Conservation (phyloP, 2,113 vertebrate genomes). For the Tinamus guttatus region DNA sequence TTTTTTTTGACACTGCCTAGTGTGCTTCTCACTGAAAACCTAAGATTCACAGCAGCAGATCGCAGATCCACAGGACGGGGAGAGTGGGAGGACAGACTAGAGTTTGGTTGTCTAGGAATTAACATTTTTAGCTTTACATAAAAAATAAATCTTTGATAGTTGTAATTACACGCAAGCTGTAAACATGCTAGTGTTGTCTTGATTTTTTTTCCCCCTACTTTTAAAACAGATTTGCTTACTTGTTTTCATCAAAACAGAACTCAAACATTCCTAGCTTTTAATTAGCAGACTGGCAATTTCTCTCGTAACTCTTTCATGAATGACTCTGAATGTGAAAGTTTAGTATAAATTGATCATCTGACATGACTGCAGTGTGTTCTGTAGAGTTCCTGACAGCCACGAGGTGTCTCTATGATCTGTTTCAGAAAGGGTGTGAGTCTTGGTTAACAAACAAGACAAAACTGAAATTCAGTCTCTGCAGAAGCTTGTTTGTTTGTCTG, state of each 20-base stretch:
- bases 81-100: not conserved
- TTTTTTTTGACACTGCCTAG: not conserved
- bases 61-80: not conserved
- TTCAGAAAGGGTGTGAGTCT: not conserved
- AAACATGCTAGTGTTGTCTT: not conserved
- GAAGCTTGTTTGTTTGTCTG: slow-evolving; percentile 15
- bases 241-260: slow-evolving; percentile 3
- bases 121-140: not conserved
- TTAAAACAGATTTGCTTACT: slow-evolving; percentile 17
- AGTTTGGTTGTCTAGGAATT: not conserved
- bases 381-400: slow-evolving; percentile 37
- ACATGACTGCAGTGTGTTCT: rapidly evolving
- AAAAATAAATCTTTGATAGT: not conserved
- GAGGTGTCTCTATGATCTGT: slow-evolving; percentile 40
- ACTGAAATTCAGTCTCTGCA: not conserved
- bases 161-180: not conserved
- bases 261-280: slow-evolving; percentile 13
- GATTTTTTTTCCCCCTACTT: not conserved
- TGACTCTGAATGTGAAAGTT: not conserved
- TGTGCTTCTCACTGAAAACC: not conserved
- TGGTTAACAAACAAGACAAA: slow-evolving; percentile 14
- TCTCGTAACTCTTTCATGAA: not conserved
- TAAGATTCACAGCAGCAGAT: not conserved
- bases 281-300: slow-evolving; percentile 22
- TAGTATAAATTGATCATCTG: not conserved